Percentiles rank a stretch among this genome's conserved stretches.
phyloP scores from a whole-genome alignment of 1,140 invertebrate species.

The Cydia pomonella region DNA sequence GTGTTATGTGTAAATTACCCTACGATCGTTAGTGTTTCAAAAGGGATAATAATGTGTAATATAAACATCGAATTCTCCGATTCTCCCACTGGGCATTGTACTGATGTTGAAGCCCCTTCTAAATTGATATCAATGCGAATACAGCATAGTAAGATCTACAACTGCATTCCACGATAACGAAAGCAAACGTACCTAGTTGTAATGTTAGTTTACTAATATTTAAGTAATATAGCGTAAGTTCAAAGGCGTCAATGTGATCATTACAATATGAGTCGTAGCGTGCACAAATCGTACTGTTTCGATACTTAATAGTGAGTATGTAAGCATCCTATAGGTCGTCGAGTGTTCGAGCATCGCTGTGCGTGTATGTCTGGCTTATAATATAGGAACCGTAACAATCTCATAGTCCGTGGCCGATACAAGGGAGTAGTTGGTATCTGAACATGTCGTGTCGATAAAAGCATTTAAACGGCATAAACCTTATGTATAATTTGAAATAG shows the following conservation, averaged over 20 bases:
- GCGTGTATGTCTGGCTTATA: slow-evolving; percentile 76
- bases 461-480: slow-evolving; percentile 22
- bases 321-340: slow-evolving; percentile 73
- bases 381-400: slow-evolving; percentile 61
- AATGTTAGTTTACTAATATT: slow-evolving; percentile 58
- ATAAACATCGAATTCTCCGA: slow-evolving; percentile 72
- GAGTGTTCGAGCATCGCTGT: slow-evolving; percentile 73
- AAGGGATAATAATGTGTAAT: slow-evolving; percentile 60
- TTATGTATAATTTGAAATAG: slow-evolving; percentile 42
- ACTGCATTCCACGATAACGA: slow-evolving; percentile 75
- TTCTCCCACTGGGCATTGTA: slow-evolving; percentile 70
- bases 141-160: slow-evolving; percentile 60
- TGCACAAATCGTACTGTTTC: slow-evolving; percentile 74
- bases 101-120: slow-evolving; percentile 68
- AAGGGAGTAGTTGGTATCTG: slow-evolving; percentile 62
- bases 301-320: slow-evolving; percentile 59
- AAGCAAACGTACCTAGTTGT: slow-evolving; percentile 65
- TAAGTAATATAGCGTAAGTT: slow-evolving; percentile 64
- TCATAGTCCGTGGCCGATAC: slow-evolving; percentile 70
- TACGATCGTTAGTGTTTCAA: slow-evolving; percentile 59
- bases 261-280: slow-evolving; percentile 68
- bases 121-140: slow-evolving; percentile 49
- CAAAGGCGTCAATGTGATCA: slow-evolving; percentile 77
- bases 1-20: slow-evolving; percentile 74
- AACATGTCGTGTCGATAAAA: slow-evolving; percentile 31